These are phyloP conservation scores for Hemitrygon akajei DNA, from an alignment of 2,797 vertebrate genomes.

Conservation along the genomic window DNA sequence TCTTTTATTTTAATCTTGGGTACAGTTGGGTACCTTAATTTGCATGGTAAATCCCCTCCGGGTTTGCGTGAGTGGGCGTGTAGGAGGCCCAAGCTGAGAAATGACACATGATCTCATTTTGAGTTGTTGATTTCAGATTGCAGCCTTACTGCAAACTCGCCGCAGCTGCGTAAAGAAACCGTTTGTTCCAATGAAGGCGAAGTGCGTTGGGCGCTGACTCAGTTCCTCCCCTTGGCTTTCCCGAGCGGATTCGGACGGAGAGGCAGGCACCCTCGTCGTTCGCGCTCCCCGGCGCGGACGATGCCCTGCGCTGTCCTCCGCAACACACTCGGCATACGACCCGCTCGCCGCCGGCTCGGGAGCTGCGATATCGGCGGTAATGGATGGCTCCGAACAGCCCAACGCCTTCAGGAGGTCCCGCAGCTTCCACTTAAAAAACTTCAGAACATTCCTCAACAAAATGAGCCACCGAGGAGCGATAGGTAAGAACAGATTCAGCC, in stretches of 20 bases:
- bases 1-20: background rate
- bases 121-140: conserved; percentile 6
- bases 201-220: background rate
- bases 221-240: background rate
- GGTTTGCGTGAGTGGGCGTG: background rate
- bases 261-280: background rate
- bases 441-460: background rate
- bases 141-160: background rate
- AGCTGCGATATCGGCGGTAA: background rate
- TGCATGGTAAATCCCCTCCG: background rate
- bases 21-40: background rate
- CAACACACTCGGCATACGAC: background rate
- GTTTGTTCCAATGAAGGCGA: conserved; percentile 11
- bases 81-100: background rate
- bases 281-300: background rate
- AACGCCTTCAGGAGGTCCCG: background rate
- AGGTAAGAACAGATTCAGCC: background rate
- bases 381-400: background rate
- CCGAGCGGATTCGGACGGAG: background rate
- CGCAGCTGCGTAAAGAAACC: background rate
- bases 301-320: background rate
- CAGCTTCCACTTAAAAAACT: conserved; percentile 19
- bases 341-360: background rate
- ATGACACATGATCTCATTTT: conserved; percentile 25
- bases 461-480: background rate